Base-by-base conservation (phyloP, 2,113 vertebrate genomes). In the Barbus barbus region DNA sequence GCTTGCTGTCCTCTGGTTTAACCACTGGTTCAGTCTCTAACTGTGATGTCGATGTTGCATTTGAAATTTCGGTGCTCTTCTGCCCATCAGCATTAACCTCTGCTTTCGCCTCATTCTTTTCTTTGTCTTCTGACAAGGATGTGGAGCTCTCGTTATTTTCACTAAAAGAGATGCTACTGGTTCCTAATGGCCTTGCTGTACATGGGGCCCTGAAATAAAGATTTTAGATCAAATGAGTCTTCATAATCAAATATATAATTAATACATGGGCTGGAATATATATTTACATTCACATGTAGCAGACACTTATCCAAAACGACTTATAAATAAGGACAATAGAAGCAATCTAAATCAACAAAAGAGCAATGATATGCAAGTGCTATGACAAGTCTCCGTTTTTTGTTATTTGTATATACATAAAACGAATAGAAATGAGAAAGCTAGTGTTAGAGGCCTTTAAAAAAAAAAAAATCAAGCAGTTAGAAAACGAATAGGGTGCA, bases 61-160 rank as follows among this genome's bases (percentile, higher is more conserved):
- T 48, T 63, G 58, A 63, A 31, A 14, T 53, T 13, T 67, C 74
- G 18, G 28, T 38, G 31, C 3, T 53, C 28, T 9, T 26, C 3
- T 83, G 81, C 11, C 4, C 41, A 4, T 83, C 78, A 65, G 6
- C 36, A 48, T 33, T 38, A 60, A 41, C 22, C 12, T 79, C 36
- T 18, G 77, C 16, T 9, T 28, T 61, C 20, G 36, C 16, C 16
- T 78, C 31, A 38, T 38, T 36, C 26, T 83, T 79, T 46, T 56
- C 31, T 33, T 81, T 72, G 22, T 79, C 76, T 67, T 84, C 60
- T 71, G 77, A 48, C 20, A 87, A 71, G 8, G 74, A 8, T 22
- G 33, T 14, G n/a, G 13, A 48, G 8, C 79, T 38, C 1, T 91
- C 85, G 77, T 89, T 92, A 78, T 91, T 92, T 77, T 92, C 91